Base-by-base conservation (phyloP, 2,797 vertebrate genomes). In the Coccyzus lansbergi region DNA sequence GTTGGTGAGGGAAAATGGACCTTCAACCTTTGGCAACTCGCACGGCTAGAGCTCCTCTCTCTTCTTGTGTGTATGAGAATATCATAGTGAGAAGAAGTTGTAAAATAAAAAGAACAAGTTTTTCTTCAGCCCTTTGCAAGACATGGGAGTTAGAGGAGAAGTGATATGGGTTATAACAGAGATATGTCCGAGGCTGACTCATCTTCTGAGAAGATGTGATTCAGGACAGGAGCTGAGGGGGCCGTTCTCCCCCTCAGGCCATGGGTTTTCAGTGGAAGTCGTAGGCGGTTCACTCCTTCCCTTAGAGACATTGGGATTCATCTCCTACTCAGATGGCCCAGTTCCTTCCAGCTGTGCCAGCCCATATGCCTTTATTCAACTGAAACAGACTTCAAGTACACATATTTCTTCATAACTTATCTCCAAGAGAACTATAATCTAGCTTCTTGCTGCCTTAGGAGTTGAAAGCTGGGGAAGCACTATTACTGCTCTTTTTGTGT, bases 271-370 rank as follows among this genome's bases (percentile, higher is more conserved):
- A 10, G 42, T 42, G 42, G 42, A 42, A 44, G 42, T 12, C 38
- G 38, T 38, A 38, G 86, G 86, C 3, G 0, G 59, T 19, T 56
- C n/a, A 4, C 58, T 86, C 69, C 59, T 84, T 88, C 74, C 88
- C 74, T 65, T 67, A 44, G 88, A 93, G 90, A 60, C 49, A 4
- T 4, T 14, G 71, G 52, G 64, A 93, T 76, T 92, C 64, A 82
- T 64, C 69, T 63, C 53, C 53, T 49, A 4, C 34, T 75, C 46
- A 11, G 12, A 15, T 60, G 64, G 44, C 53, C 55, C 60, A 29
- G 52, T 68, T 94, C 64, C 77, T 64, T 63, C n/a, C n/a, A 72
- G 70, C 48, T 84, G 7, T 31, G 26, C n/a, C 40, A 52, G 60
- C 53, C 56, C 59, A 52, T 48, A 9, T 69, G 74, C 40, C 77